phyloP scores from a whole-genome alignment of 2,888 invertebrate species.

The Caenorhabditis zanzibari region DNA sequence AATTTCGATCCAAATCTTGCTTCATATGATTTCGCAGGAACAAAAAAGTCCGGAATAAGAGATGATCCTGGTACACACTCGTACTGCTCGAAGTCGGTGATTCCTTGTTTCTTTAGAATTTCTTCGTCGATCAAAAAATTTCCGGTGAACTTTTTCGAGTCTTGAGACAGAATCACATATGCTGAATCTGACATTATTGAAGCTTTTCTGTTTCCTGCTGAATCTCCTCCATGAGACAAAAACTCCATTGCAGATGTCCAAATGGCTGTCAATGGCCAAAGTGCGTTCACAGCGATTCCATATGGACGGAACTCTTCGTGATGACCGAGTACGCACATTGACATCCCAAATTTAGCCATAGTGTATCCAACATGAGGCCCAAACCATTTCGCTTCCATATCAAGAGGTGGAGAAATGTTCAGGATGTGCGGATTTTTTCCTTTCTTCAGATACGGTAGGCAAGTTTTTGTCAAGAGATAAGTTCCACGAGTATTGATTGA shows the following conservation, averaged over 20 bases:
- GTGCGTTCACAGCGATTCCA: constrained; percentile 94
- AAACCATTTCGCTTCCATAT: constrained; percentile 92
- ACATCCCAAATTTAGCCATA: constrained; percentile 94
- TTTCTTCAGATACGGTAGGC: constrained; percentile 90
- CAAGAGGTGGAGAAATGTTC: constrained; percentile 96
- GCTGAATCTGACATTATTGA: constrained; percentile 88
- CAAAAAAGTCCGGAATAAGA: constrained; percentile 92
- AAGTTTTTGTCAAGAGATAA: constrained; percentile 93
- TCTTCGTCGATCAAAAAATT: constrained; percentile 96
- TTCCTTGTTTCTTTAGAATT: constrained; percentile 89
- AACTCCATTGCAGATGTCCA: constrained; percentile 90
- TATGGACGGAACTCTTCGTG: constrained; percentile 92
- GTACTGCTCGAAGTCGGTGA: constrained; percentile 91
- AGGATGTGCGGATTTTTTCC: constrained; percentile 92
- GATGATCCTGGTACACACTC: constrained; percentile 90
- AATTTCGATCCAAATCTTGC: constrained; percentile 46
- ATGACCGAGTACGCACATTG: constrained; percentile 96
- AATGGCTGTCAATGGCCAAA: constrained; percentile 90
- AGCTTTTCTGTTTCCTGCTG: constrained; percentile 81
- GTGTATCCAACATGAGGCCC: constrained; percentile 90
- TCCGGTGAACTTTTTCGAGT: constrained; percentile 88
- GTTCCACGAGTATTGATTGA: constrained; percentile 95
- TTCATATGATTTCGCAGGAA: constrained; percentile 83
- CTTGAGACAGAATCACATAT: constrained; percentile 89
- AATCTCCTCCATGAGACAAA: constrained; percentile 84